A percentile compares a stretch with the other conserved stretches of the same genome.
phyloP scores from a whole-genome alignment of 2,888 invertebrate genomes.

The Synanthedon tipuliformis region DNA sequence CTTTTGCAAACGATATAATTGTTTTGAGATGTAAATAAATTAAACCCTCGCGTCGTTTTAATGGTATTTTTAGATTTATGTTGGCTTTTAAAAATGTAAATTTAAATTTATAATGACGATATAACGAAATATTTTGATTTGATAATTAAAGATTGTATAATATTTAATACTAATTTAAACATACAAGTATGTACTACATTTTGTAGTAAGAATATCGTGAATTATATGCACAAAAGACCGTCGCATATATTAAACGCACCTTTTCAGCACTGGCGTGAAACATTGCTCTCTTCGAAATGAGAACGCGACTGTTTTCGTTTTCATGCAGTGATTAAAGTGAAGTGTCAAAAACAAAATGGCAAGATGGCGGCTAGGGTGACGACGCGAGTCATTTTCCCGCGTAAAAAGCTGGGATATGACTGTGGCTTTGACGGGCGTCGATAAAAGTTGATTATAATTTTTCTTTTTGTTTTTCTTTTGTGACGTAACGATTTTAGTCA shows the following conservation, averaged over 20 bases:
- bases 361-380: slow-evolving; percentile 25
- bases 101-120: no score
- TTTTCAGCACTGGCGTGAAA: slow-evolving; percentile 24
- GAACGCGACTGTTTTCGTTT: slow-evolving; percentile 55
- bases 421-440: slow-evolving; percentile 46
- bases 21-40: not conserved
- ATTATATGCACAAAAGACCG: slow-evolving; percentile 18
- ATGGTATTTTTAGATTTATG: no score
- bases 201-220: slow-evolving; percentile 13
- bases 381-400: slow-evolving; percentile 23
- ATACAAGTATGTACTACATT: not conserved
- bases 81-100: no score
- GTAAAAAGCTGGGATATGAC: slow-evolving; percentile 27
- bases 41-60: not conserved
- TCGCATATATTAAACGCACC: slow-evolving; percentile 34
- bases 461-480: slow-evolving; percentile 26
- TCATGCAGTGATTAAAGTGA: slow-evolving; percentile 66
- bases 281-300: slow-evolving; percentile 62
- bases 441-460: slow-evolving; percentile 44
- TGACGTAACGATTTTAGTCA: not conserved
- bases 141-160: no score
- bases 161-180: not conserved
- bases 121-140: no score
- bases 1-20: not conserved
- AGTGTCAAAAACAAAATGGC: slow-evolving; percentile 67